A percentile compares a stretch with the other conserved stretches of the same genome.
phyloP scores from a whole-genome alignment of 2,888 invertebrate genomes.

The Adelphocoris suturalis region DNA sequence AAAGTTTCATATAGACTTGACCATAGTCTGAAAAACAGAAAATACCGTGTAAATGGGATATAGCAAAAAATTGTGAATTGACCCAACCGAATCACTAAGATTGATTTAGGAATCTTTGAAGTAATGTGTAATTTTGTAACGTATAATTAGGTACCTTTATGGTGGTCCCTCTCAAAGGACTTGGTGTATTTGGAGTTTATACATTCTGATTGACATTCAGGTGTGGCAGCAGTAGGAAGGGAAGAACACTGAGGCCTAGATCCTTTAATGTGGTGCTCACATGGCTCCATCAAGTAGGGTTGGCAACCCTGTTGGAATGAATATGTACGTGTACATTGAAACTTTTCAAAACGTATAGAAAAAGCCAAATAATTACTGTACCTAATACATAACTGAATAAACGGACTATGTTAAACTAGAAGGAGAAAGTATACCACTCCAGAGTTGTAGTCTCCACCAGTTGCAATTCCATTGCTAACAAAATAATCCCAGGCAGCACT shows the following conservation, averaged over 20 bases:
- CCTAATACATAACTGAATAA: too few species aligned
- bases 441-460: constrained; percentile 89
- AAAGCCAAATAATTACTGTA: not conserved
- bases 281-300: constrained; percentile 68
- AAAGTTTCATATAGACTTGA: too few species aligned
- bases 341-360: not conserved
- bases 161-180: constrained; percentile 59
- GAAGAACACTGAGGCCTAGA: constrained; percentile 67
- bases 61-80: too few species aligned
- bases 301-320: constrained; percentile 69
- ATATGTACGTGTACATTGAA: not conserved
- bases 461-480: constrained; percentile 90
- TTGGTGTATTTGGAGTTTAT: constrained; percentile 59
- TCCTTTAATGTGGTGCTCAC: constrained; percentile 71
- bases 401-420: not conserved
- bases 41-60: too few species aligned
- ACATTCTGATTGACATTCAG: constrained; percentile 65
- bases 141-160: constrained; percentile 69
- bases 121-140: too few species aligned
- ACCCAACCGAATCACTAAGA: too few species aligned
- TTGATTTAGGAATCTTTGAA: too few species aligned
- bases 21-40: too few species aligned
- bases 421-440: constrained; percentile 79
- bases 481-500: constrained; percentile 91
- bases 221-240: constrained; percentile 68